Evolutionary conservation across 2,888 invertebrate genomes (phyloP), one percentile per base, ranked within the genome.

Genomic region (Netelia melanura): DNA sequence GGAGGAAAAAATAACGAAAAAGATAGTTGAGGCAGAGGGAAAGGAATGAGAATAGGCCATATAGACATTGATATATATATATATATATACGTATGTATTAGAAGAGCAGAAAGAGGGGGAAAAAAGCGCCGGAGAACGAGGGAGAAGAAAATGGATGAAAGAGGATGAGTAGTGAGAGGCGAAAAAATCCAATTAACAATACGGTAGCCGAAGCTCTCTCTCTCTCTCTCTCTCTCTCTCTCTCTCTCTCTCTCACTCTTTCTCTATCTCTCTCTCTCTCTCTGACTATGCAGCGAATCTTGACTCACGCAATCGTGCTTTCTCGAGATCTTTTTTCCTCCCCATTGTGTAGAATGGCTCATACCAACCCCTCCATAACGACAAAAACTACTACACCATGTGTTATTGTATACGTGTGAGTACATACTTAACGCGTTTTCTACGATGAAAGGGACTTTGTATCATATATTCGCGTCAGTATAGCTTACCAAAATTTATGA

Each of bases 131-230:
- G n/a, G 70, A 23, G 11, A 44, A 25, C 54, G 23, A 62, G 68
- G 48, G 10, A 25, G 38, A 76, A 76, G 67, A 54, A 67, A 58
- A 72, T 64, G 10, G 44, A 48, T 23, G 54, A 70, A 77, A 48
- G 68, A 68, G 80, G 70, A 83, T 64, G 83, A 68, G 79, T 83
- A 79, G 79, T 74, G 58, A 64, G 77, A 58, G 61, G 72, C 61
- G 68, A 77, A 84, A 80, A 78, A 87, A 89, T 90, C 87, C 88
- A 90, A 90, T 90, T 90, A 90, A 89, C 90, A 90, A 88, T 89
- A 81, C 86, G 68, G 87, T 87, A 87, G 43, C 65, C 77, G 67
- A 67, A 86, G 85, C 88, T 89, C 88, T 89, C 54, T 10, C 58
- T 71, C 64, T 58, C 62, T 56, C 25, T 67, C 81, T 64, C 61